Evolutionary conservation across 35 echinoderm and acorn worm genomes (phyloP).

Genomic region (Diadema setosum): DNA sequence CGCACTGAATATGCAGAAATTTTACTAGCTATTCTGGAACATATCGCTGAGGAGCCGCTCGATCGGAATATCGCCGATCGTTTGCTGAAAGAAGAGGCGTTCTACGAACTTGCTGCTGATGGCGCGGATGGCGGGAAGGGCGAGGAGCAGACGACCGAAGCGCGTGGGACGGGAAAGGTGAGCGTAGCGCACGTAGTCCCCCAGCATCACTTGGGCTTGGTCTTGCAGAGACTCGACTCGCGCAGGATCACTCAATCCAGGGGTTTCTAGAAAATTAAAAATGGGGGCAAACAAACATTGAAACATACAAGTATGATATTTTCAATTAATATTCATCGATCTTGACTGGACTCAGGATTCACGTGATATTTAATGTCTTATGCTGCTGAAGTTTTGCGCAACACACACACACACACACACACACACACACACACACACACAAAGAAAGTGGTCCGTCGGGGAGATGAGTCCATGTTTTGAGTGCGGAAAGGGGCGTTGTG

Average conservation of each 20-base stretch:
- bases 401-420: too few species aligned
- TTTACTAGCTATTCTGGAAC: slow-evolving; percentile 89
- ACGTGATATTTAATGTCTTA: too few species aligned
- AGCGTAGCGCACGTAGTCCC: slow-evolving; percentile 80
- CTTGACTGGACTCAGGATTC: too few species aligned
- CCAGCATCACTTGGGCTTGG: slow-evolving; percentile 98
- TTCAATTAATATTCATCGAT: too few species aligned
- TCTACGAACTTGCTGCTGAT: slow-evolving; percentile 87
- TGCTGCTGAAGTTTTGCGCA: too few species aligned
- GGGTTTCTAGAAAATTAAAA: slow-evolving; percentile 69
- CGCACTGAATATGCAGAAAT: too few species aligned
- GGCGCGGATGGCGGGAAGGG: slow-evolving; percentile 75
- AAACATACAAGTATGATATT: too few species aligned
- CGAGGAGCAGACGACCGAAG: slow-evolving; percentile 89
- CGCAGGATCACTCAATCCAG: slow-evolving; percentile 69
- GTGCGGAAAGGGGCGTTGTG: too few species aligned
- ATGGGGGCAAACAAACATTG: neutral
- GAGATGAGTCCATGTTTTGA: too few species aligned
- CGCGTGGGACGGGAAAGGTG: slow-evolving; percentile 59
- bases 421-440: too few species aligned
- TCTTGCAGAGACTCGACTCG: slow-evolving; percentile 91
- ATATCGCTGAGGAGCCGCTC: slow-evolving; percentile 90
- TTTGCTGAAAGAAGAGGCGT: slow-evolving; percentile 88
- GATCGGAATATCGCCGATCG: slow-evolving; percentile 90
- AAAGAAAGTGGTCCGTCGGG: too few species aligned